phyloP scores from a whole-genome alignment of 2,113 vertebrate genomes.

The Fukomys damarensis region DNA sequence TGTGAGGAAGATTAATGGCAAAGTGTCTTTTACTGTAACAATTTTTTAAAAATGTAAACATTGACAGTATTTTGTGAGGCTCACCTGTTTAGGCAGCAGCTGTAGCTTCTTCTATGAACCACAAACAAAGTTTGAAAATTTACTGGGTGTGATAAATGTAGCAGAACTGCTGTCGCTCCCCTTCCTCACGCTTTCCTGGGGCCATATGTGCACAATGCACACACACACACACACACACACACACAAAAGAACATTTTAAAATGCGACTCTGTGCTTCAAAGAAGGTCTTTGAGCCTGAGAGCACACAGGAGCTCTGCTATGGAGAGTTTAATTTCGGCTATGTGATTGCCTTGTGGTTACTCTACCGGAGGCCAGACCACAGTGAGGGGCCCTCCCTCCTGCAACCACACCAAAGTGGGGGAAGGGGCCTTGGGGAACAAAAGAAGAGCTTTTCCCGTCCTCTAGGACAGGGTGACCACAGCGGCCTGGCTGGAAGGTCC shows the following conservation, averaged over 20 bases:
- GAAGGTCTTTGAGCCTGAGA: neutral
- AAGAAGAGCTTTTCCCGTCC: neutral
- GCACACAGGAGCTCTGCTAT: neutral
- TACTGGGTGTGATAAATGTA: neutral
- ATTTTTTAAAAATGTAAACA: neutral
- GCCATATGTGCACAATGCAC: neutral
- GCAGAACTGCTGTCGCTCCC: neutral
- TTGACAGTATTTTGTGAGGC: neutral
- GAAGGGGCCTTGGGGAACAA: neutral
- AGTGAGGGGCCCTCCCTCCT: neutral
- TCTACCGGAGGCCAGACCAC: slow-evolving; percentile 56
- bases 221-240: neutral
- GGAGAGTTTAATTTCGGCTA: slow-evolving; percentile 16
- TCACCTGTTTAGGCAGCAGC: neutral
- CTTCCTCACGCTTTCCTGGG: neutral
- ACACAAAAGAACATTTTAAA: neutral
- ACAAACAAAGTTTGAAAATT: neutral
- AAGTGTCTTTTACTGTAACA: neutral
- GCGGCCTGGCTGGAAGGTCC: neutral
- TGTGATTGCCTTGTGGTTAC: slow-evolving; percentile 56
- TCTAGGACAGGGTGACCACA: neutral
- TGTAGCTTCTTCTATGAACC: neutral
- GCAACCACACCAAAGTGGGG: slow-evolving; percentile 54
- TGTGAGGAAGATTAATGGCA: neutral
- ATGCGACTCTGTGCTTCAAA: neutral